A percentile compares a stretch with the other conserved stretches of the same genome.
Evolutionary conservation across 2,888 invertebrate species (phyloP).

Genomic region (Chaitophorus viminalis): DNA sequence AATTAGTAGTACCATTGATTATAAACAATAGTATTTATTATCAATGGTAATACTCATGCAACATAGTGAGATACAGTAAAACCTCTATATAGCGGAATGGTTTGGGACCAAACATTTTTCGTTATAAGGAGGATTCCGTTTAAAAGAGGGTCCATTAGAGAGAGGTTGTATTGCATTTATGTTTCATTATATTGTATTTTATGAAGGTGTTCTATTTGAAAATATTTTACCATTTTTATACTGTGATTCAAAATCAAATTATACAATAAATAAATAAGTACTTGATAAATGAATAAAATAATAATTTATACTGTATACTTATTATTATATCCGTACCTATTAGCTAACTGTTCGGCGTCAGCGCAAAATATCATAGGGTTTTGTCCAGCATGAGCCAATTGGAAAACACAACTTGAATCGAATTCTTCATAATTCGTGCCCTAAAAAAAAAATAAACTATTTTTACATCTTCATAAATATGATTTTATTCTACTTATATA

Average conservation of each 20-base stretch:
- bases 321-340: constrained; percentile 67
- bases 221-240: neutral
- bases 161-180: too few relatives aligned
- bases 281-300: neutral
- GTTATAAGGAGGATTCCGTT: too few relatives aligned
- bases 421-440: constrained; percentile 67
- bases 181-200: neutral
- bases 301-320: too few relatives aligned
- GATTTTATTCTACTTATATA: too few relatives aligned
- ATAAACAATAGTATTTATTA: too few relatives aligned
- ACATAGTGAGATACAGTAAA: too few relatives aligned
- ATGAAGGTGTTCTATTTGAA: neutral
- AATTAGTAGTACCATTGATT: too few relatives aligned
- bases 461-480: too few relatives aligned
- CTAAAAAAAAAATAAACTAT: constrained; percentile 6
- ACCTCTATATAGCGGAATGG: too few relatives aligned
- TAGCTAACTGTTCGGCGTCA: constrained; percentile 67
- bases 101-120: too few relatives aligned
- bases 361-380: constrained; percentile 69
- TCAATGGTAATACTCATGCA: too few relatives aligned
- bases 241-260: neutral
- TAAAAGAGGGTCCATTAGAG: too few relatives aligned
- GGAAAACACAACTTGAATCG: constrained; percentile 69
- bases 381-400: constrained; percentile 69
- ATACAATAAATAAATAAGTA: neutral